Evolutionary conservation across 2,888 invertebrate genomes (phyloP), one percentile per base, ranked within the genome.

Genomic region (Limenitis camilla): DNA sequence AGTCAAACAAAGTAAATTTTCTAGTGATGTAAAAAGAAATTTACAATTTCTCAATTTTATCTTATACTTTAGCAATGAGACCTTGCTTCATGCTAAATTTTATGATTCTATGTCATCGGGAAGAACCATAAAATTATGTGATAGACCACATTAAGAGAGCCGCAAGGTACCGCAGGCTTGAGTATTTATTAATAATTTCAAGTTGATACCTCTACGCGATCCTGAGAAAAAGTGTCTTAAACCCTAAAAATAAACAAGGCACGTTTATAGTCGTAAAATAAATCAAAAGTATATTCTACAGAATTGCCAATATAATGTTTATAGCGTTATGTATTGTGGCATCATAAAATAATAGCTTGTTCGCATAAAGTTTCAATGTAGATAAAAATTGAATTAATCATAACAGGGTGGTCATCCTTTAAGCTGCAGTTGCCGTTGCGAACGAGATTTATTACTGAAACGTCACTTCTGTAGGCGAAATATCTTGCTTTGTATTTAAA

Each of bases 381-480:
- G 33, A 42, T 33, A 35, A 35, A 44, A 44, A 44, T 44, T 41
- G 19, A 44, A 19, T 27, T 29, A 44, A 35, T 44, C 10, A 33
- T 8, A n/a, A 33, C 33, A 10, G 9, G 4, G 41, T 10, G 30
- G 30, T 10, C 31, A 30, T 30, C 0, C 30, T 31, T 31, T 11
- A 11, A 42, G 31, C 11, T 42, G 31, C 31, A 31, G 10, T 31
- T 19, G 42, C 6, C 10, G n/a, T n/a, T 30, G 8, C 8, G 3
- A 40, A 29, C 6, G 40, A 29, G 8, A 40, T 40, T 40, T 40
- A 41, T 10, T 6, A 29, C 30, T n/a, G 4, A 30, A 6, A 6
- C 41, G 30, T 19, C 19, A 19, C 19, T 19, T 19, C 19, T 19
- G 19, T 19, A 19, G 19, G 19, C 19, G 19, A n/a, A n/a, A n/a